phyloP scores from a whole-genome alignment of 2,113 vertebrate genomes.

The Prunella himalayana region DNA sequence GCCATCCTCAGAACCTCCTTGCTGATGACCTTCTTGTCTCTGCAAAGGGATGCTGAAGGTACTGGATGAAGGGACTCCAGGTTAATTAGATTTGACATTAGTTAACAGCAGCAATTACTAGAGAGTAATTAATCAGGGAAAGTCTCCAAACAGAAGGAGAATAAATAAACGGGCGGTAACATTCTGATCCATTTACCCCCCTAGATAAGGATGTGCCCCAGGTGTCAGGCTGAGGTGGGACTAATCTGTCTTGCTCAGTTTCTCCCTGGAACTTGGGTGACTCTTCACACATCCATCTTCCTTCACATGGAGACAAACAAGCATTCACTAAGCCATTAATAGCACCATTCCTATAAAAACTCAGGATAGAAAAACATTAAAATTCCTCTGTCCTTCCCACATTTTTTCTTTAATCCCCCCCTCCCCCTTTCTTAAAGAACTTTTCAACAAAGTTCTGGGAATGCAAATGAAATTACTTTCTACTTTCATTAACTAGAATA shows the following conservation, averaged over 20 bases:
- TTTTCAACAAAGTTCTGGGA: background rate
- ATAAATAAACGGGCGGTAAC: conserved; percentile 79
- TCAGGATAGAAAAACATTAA: background rate
- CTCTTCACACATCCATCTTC: conserved; percentile 68
- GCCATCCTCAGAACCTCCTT: conserved; percentile 66
- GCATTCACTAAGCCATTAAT: conserved; percentile 43
- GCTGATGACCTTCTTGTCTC: conserved; percentile 69
- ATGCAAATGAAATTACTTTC: background rate
- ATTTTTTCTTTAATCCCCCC: background rate
- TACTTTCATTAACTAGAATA: background rate
- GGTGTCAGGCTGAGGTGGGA: conserved; percentile 74
- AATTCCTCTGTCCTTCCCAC: background rate
- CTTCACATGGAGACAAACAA: conserved; percentile 45
- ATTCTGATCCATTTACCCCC: conserved; percentile 63
- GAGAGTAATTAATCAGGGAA: conserved; percentile 84
- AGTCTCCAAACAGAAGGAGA: conserved; percentile 83
- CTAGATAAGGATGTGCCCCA: conserved; percentile 71
- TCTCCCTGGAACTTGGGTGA: conserved; percentile 53
- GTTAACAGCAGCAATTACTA: conserved; percentile 80
- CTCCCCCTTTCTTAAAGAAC: background rate
- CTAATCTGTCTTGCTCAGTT: conserved; percentile 71
- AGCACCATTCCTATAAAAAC: background rate
- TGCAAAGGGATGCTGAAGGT: conserved; percentile 52
- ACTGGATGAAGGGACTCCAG: conserved; percentile 61
- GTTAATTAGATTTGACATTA: conserved; percentile 83